Evolutionary conservation across 1,140 invertebrate genomes (phyloP).

Genomic region (Cyclargus thomasi): DNA sequence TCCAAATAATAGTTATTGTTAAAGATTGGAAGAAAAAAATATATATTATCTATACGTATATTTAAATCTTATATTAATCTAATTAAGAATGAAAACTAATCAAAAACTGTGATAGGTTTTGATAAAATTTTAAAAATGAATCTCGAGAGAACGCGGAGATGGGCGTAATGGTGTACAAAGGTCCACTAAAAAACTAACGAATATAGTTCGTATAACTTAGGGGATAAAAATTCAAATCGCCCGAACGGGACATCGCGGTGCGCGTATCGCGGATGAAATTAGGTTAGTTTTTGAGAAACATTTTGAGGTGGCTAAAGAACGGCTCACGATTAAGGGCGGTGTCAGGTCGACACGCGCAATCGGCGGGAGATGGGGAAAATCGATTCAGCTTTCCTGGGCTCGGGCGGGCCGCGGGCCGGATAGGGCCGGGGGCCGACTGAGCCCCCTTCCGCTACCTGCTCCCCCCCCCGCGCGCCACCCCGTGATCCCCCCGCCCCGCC

Average conservation of each 20-base stretch:
- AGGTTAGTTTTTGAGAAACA: conserved; percentile 71
- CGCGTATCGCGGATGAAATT: conserved; percentile 35
- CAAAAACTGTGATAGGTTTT: conserved; percentile 76
- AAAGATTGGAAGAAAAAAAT: conserved; percentile 70
- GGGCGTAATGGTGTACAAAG: conserved; percentile 30
- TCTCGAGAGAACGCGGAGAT: conserved; percentile 39
- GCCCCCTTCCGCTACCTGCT: conserved; percentile 24
- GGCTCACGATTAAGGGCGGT: conserved; percentile 44
- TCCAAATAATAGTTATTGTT: conserved; percentile 71
- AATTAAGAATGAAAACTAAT: conserved; percentile 74
- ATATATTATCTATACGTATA: conserved; percentile 75
- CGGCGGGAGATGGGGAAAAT: conserved; percentile 49
- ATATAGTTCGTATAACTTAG: conserved; percentile 23
- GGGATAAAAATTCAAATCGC: conserved; percentile 20
- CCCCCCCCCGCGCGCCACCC: conserved; percentile 24
- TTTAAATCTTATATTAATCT: conserved; percentile 75
- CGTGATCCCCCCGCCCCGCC: conserved; percentile 22
- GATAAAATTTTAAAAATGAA: conserved; percentile 73
- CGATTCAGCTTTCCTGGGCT: conserved; percentile 51
- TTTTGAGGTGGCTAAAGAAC: conserved; percentile 53
- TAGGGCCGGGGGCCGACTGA: conserved; percentile 22
- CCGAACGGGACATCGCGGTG: conserved; percentile 21
- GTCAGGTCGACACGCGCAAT: conserved; percentile 35
- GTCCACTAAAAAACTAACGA: conserved; percentile 18
- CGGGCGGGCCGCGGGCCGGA: conserved; percentile 31